Conservation (phyloP, 2,113 vertebrate species). For the Todiramphus saurophagus region DNA sequence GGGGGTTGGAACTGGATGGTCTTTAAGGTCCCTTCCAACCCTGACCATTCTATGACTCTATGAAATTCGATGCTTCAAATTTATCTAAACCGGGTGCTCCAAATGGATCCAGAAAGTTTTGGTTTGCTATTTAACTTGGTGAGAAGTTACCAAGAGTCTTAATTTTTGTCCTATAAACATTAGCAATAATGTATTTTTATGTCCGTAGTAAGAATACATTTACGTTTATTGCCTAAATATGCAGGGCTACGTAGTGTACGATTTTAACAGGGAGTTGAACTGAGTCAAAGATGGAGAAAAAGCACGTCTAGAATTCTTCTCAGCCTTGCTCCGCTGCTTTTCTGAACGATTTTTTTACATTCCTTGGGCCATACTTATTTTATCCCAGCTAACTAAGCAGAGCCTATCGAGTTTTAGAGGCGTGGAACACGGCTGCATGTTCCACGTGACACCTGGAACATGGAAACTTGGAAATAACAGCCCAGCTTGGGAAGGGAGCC, state of each 20-base stretch:
- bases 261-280: neutral
- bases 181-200: neutral
- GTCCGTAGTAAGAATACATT: neutral
- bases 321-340: neutral
- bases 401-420: neutral
- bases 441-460: too few relatives aligned
- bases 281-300: neutral
- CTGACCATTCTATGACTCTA: too few relatives aligned
- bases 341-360: neutral
- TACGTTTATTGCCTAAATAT: neutral
- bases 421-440: neutral
- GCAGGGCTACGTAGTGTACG: rapidly evolving
- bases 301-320: neutral
- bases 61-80: neutral
- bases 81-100: neutral
- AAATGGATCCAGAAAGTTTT: neutral
- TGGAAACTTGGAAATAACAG: neutral
- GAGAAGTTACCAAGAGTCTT: neutral
- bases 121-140: neutral
- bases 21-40: too few relatives aligned
- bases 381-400: neutral
- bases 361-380: neutral
- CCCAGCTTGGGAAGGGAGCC: neutral
- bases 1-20: too few relatives aligned
- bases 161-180: neutral